Evolutionary conservation across 1,140 invertebrate genomes (phyloP), one percentile per base, ranked within the genome.

Genomic region (Drosophila varians): DNA sequence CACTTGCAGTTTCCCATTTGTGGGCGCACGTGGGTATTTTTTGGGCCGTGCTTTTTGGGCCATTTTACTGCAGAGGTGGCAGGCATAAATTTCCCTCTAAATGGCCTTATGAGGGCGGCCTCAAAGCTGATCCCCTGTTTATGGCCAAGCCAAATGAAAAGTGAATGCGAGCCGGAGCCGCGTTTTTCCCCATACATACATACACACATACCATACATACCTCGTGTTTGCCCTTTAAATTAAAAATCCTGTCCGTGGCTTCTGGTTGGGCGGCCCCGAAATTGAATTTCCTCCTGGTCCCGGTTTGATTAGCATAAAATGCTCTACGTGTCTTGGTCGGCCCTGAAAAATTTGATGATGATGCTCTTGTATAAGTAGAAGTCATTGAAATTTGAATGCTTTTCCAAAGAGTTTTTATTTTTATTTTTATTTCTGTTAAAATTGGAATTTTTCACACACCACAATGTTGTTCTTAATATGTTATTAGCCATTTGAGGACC

Each of bases 361-460:
- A 16, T 14, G 19, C 4, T 9, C 7, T 14, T 1, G 28, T 28
- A 19, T 25, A 45, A 42, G 34, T 9, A 16, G 16, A 60, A 71
- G 71, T 60, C 54, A 55, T 60, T 42, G 40, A 71, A 43, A 43
- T 51, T 71, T 38, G 18, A 73, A 31, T 52, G 47, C 56, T 73
- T 73, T 64, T 66, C 76, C 61, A 86, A 86, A 73, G 80, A 84
- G 69, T 77, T 73, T 83, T 71, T 65, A 65, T 66, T 60, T 82
- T 74, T 70, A 65, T 66, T 64, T 82, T 74, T 88, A 75, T 77
- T 86, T 84, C 55, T 82, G 75, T 88, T 77, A 87, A 87, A 86
- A 82, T 87, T 65, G 53, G 80, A 88, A 77, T 70, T 70, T 54
- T 87, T 77, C 43, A 76, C 77, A 82, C 64, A 74, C 82, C 82